Base-by-base conservation (phyloP, 2,888 invertebrate species). In the Emmelina monodactyla region DNA sequence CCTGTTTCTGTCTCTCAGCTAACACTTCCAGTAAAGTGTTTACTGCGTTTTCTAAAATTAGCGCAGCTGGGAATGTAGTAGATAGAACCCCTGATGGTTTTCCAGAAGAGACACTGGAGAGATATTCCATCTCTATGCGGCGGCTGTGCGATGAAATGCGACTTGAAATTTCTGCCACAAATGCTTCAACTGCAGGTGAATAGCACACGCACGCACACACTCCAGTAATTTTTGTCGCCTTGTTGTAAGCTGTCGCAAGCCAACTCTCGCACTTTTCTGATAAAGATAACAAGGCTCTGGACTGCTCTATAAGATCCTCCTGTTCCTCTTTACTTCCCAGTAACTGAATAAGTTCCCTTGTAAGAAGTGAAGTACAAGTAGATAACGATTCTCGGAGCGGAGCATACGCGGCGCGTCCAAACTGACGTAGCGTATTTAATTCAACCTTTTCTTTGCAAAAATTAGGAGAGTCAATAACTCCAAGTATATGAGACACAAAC, bases 251-350 rank as follows among this genome's bases (percentile, higher is more conserved):
- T 0, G 51, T 31, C 2, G 44, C 36, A 0, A 75, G 34, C 72
- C 72, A 72, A 0, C 41, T 49, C 2, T 61, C 65, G 28, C 62
- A 59, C 0, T 68, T 54, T 35, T 72, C 71, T 0, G 65, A 55
- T 1, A 64, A 37, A 0, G 56, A 43, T 0, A 65, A 46, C 0
- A 75, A 37, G 0, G 57, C 58, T 34, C 70, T 51, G 0, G 75
- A 66, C 15, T 62, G 51, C 46, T 78, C 78, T 34, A 69, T 45
- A 16, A 75, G 58, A 33, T 76, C 71, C 4, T 67, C 66, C 75
- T 76, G 44, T 25, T 25, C 25, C 3, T 25, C 4, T 3, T n/a
- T 50, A 6, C 61, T 62, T 7, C 62, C 54, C 1, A 80, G 43
- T 10, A 67, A 42, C 0, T 50, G 47, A 0, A 62, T 39, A 7